Conservation (phyloP, 1,140 invertebrate species). For the Drosophila cardini region DNA sequence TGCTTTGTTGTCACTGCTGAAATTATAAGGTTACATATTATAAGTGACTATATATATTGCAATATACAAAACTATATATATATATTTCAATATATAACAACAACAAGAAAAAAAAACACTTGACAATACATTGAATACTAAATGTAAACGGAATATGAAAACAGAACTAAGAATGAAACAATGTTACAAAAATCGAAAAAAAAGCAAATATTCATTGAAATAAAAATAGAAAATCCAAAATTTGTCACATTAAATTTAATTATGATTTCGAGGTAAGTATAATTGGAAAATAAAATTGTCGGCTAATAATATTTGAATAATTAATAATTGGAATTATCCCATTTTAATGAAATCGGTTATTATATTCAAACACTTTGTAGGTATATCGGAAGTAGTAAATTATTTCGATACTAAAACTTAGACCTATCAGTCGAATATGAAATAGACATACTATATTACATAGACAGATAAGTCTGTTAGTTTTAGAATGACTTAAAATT, state of each 20-base stretch:
- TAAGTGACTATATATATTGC: slow-evolving; percentile 45
- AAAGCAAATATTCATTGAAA: slow-evolving; percentile 55
- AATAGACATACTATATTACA: too few species aligned
- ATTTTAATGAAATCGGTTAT: too few species aligned
- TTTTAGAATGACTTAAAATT: too few species aligned
- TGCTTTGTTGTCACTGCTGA: slow-evolving; percentile 43
- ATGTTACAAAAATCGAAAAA: slow-evolving; percentile 51
- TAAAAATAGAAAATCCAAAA: slow-evolving; percentile 55
- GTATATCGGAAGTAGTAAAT: too few species aligned
- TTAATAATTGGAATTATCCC: too few species aligned
- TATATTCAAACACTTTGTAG: too few species aligned
- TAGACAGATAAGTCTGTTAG: too few species aligned
- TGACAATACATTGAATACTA: slow-evolving; percentile 78
- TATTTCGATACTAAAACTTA: too few species aligned
- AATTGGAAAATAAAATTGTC: neutral
- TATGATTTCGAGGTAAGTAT: slow-evolving; percentile 5
- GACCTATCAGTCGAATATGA: too few species aligned
- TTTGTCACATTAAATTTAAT: neutral
- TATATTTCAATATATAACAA: slow-evolving; percentile 21
- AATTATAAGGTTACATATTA: slow-evolving; percentile 26
- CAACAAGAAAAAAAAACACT: slow-evolving; percentile 66
- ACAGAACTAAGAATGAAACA: slow-evolving; percentile 29
- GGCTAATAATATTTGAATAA: too few species aligned
- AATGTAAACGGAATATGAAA: slow-evolving; percentile 64
- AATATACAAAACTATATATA: slow-evolving; percentile 30